phyloP scores from a whole-genome alignment of 2,113 vertebrate species.

The Malurus elegans region DNA sequence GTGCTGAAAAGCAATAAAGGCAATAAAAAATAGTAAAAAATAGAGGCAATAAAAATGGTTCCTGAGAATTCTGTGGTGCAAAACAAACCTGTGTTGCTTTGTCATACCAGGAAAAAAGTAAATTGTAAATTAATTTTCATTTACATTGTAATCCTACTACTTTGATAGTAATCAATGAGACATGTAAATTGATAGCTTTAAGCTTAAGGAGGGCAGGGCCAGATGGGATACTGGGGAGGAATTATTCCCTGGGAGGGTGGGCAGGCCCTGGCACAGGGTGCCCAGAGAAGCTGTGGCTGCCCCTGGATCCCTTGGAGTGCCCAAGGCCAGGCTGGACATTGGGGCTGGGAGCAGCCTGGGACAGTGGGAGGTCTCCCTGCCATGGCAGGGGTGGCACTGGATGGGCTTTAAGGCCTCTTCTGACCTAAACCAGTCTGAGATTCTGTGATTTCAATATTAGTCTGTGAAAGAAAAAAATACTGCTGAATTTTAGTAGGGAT shows the following conservation, averaged over 20 bases:
- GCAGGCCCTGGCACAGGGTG: background rate
- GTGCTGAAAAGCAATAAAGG: background rate
- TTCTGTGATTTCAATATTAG: background rate
- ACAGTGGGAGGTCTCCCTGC: background rate
- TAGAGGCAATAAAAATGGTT: no score
- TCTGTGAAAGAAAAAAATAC: background rate
- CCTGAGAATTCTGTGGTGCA: background rate
- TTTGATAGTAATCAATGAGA: background rate
- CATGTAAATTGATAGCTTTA: background rate
- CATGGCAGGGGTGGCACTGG: background rate
- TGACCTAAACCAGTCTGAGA: background rate
- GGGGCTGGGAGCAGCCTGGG: background rate
- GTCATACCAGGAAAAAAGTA: background rate
- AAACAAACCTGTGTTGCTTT: background rate
- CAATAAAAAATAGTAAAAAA: background rate
- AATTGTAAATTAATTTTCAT: background rate
- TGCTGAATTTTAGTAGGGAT: background rate
- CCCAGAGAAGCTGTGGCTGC: background rate
- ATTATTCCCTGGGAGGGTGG: background rate
- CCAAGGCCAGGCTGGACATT: background rate
- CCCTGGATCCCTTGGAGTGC: background rate
- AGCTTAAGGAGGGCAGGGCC: background rate
- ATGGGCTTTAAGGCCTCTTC: accelerated
- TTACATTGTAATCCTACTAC: background rate
- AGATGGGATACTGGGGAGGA: accelerated